These are phyloP conservation scores for Wiebesia pumilae DNA, from an alignment of 1,140 invertebrate genomes.

Conservation along the genomic window DNA sequence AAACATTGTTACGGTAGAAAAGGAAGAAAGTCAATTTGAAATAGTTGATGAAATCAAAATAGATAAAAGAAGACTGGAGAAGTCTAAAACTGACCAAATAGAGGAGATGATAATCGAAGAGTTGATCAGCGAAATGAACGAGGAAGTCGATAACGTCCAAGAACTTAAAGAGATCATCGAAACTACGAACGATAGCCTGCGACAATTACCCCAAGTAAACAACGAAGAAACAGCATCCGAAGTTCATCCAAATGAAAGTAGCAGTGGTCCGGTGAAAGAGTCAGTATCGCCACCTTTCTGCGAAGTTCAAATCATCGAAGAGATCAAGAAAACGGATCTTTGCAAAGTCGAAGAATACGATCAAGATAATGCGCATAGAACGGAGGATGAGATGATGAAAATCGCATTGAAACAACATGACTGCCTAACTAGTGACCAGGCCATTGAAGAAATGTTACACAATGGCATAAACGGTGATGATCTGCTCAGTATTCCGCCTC, in stretches of 20 bases:
- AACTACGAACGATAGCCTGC: not conserved
- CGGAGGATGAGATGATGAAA: not conserved
- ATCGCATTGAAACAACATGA: not conserved
- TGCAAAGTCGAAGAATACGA: not conserved
- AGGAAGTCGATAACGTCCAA: slow-evolving; percentile 40
- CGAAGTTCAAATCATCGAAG: slow-evolving; percentile 39
- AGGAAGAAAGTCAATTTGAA: slow-evolving; percentile 30
- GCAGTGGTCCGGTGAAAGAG: not conserved
- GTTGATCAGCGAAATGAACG: slow-evolving; percentile 43
- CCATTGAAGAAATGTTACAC: not conserved
- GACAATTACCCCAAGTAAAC: not conserved
- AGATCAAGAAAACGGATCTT: slow-evolving; percentile 21
- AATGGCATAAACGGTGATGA: not conserved
- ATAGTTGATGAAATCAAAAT: not conserved
- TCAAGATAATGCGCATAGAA: not conserved
- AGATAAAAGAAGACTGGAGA: not conserved
- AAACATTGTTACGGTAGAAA: not conserved
- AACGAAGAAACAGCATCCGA: slow-evolving; percentile 5
- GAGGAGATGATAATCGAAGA: slow-evolving; percentile 50
- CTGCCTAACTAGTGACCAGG: not conserved
- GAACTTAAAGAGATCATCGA: slow-evolving; percentile 50
- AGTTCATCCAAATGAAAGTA: not conserved
- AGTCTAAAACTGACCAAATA: slow-evolving; percentile 31
- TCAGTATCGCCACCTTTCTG: not conserved
- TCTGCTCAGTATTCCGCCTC: slow-evolving; percentile 41